A percentile compares a stretch with the other conserved stretches of the same genome.
Conservation (phyloP, 2,113 vertebrate species). For the Oenanthe melanoleuca region DNA sequence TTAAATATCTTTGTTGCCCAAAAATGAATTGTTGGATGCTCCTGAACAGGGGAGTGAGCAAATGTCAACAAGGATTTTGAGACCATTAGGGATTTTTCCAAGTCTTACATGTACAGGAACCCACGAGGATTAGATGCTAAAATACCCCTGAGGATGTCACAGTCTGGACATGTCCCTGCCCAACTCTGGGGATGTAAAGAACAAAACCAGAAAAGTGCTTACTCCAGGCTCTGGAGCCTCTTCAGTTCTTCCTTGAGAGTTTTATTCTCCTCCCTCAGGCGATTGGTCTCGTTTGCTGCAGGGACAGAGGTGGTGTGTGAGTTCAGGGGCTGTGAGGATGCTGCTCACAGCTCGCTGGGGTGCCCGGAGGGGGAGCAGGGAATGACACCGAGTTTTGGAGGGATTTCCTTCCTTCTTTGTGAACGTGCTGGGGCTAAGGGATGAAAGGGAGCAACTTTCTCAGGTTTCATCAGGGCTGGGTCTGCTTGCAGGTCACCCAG, state of each 20-base stretch:
- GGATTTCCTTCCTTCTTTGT: neutral
- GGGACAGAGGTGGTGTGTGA: neutral
- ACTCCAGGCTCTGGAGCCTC: conserved; percentile 61
- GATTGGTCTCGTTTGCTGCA: conserved; percentile 73
- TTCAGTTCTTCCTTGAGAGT: conserved; percentile 74
- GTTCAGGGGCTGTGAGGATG: neutral
- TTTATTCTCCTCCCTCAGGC: conserved; percentile 78
- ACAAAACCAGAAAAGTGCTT: conserved; percentile 10
- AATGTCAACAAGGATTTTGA: neutral
- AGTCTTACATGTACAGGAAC: neutral
- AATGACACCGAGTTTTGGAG: neutral
- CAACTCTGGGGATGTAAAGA: neutral
- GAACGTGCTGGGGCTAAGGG: neutral
- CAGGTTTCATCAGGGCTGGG: neutral
- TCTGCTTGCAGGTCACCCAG: neutral
- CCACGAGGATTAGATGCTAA: neutral
- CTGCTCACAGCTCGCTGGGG: neutral
- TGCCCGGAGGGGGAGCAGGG: rapidly evolving
- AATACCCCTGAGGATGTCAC: neutral
- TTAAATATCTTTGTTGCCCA: neutral
- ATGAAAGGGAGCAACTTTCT: neutral
- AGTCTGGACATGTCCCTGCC: rapidly evolving
- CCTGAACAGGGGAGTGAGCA: neutral
- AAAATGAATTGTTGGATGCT: neutral
- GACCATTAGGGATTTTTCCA: rapidly evolving